A percentile compares a stretch with the other conserved stretches of the same genome.
phyloP scores from a whole-genome alignment of 1,140 invertebrate genomes.

The Rhopalosiphum maidis region DNA sequence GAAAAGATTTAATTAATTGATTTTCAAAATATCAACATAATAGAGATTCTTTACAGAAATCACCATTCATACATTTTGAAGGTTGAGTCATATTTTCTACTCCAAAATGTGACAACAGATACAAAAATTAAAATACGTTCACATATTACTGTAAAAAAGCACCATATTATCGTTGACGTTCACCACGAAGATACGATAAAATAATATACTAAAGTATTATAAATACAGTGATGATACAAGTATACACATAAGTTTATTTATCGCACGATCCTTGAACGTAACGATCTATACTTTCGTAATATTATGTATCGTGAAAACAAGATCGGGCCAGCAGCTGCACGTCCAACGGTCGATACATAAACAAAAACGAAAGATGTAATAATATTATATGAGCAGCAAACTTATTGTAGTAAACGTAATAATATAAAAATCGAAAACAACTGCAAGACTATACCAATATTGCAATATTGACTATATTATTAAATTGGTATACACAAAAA shows the following conservation, averaged over 20 bases:
- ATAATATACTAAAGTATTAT: neutral
- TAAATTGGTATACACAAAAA: too few relatives aligned
- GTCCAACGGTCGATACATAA: neutral
- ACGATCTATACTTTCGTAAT: neutral
- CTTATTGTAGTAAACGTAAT: neutral
- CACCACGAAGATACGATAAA: neutral
- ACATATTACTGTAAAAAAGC: neutral
- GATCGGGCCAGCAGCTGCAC: neutral
- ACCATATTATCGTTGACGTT: too few relatives aligned
- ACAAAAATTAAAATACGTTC: too few relatives aligned
- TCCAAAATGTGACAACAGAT: too few relatives aligned
- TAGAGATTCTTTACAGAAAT: too few relatives aligned
- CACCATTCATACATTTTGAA: too few relatives aligned
- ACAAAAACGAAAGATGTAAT: neutral
- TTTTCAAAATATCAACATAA: too few relatives aligned
- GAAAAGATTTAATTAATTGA: too few relatives aligned
- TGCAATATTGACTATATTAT: too few relatives aligned
- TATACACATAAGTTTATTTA: neutral
- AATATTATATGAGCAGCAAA: neutral
- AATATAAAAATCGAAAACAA: neutral
- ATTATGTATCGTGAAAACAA: neutral
- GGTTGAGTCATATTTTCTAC: too few relatives aligned
- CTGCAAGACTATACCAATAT: neutral
- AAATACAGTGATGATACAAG: neutral
- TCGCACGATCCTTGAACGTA: neutral